A percentile compares a stretch with the other conserved stretches of the same genome.
Evolutionary conservation across 1,140 invertebrate genomes (phyloP).

Genomic region (Mizuhopecten yessoensis): DNA sequence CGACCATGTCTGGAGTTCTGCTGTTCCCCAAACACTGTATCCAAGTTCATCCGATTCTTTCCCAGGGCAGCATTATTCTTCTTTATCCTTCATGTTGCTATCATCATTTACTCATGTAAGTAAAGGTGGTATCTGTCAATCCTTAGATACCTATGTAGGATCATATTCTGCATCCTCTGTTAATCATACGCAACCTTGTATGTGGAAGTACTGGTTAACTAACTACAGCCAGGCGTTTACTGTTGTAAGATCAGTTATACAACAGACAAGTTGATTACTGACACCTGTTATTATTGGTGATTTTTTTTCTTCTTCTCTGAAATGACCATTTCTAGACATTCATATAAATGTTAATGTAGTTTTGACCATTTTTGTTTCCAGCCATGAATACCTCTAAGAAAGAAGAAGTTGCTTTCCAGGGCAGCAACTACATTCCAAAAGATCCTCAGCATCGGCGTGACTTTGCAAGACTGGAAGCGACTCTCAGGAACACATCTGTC

Average conservation of each 20-base stretch:
- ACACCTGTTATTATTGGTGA: too few species aligned
- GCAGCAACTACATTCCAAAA: not conserved
- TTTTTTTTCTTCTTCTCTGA: too few species aligned
- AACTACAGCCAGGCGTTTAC: too few species aligned
- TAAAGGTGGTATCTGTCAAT: not conserved
- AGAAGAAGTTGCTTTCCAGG: not conserved
- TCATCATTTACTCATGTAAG: constrained; percentile 55
- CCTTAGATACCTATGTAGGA: too few species aligned
- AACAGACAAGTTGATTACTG: too few species aligned
- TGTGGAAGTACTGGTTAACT: too few species aligned
- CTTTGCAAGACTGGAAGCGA: not conserved
- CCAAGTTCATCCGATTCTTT: constrained; percentile 59
- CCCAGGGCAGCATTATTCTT: constrained; percentile 57
- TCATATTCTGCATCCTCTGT: too few species aligned
- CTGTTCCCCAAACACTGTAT: constrained; percentile 59
- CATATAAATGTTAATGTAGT: too few species aligned
- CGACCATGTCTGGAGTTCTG: constrained; percentile 49
- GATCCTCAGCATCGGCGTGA: not conserved
- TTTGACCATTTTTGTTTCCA: not conserved
- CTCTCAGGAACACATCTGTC: not conserved
- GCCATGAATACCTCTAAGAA: constrained; percentile 2
- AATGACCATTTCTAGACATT: too few species aligned
- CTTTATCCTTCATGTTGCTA: constrained; percentile 53
- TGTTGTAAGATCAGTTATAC: too few species aligned
- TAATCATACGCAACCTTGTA: too few species aligned